Base-by-base conservation (phyloP, 2,888 invertebrate genomes). In the Meiosimyza decipiens region DNA sequence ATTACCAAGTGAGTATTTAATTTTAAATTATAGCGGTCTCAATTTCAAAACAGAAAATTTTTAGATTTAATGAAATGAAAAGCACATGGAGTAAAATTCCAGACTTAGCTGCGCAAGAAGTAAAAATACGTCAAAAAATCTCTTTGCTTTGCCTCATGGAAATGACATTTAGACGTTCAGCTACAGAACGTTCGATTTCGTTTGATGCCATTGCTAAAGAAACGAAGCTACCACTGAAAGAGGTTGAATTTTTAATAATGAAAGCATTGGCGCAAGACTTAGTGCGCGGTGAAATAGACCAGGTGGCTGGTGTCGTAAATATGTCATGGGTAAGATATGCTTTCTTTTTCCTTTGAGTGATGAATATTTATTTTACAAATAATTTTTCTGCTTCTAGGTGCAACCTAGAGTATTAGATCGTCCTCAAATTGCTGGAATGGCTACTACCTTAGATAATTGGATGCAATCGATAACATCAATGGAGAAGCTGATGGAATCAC, bases 231-330 rank as follows among this genome's bases (percentile, higher is more conserved):
- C 95, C 95, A 0, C 87, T 92, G 0, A 92, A 94, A 78, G 94
- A 96, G 84, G 96, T 99, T 22, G 99, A 99, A 85, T 89, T 97
- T 75, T 89, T 99, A 60, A 96, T 99, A 1, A 99, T 99, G 99
- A 98, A 97, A 88, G 99, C 99, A 0, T 87, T 99, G 40, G 96
- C 98, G 0, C 94, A 98, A 84, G 96, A 95, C 28, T 90, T 99
- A 16, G 95, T 99, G 6, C 92, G 94, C 73, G 99, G 98, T 1
- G 94, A 94, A 74, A 98, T 99, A 78, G 98, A 99, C 89, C 96
- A 98, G 89, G 96, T 98, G 7, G 87, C 88, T 72, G 86, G 87
- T 71, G 90, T 88, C 66, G 92, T 93, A 6, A 90, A 91, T 81
- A 90, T 94, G 89, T 91, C 91, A 11, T 94, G 94, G 94, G 93